phyloP scores from a whole-genome alignment of 1,140 invertebrate species.

The Brachionus asplanchnoidis region DNA sequence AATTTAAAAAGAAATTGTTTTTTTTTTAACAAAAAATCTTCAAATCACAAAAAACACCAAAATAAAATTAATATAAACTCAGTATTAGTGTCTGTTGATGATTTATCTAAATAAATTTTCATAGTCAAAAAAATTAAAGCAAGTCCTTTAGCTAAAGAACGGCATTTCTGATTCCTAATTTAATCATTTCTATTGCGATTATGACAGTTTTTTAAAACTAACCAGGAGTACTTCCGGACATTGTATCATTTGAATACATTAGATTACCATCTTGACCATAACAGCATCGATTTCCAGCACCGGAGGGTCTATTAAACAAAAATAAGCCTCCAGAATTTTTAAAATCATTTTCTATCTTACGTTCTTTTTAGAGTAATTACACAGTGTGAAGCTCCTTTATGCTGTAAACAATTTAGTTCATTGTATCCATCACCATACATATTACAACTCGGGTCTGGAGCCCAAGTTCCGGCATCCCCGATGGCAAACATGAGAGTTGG shows the following conservation, averaged over 20 bases:
- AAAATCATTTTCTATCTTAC: constrained; percentile 54
- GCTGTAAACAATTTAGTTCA: constrained; percentile 80
- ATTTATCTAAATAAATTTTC: too few species aligned
- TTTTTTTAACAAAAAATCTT: too few species aligned
- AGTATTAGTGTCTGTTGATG: too few species aligned
- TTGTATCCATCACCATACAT: constrained; percentile 69
- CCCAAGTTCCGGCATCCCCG: constrained; percentile 80
- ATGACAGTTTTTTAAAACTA: background rate
- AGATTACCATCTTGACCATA: constrained; percentile 84
- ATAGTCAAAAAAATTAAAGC: too few species aligned
- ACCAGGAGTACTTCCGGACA: constrained; percentile 73
- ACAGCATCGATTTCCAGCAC: constrained; percentile 82
- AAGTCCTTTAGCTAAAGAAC: too few species aligned
- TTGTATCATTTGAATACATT: constrained; percentile 87
- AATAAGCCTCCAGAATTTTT: background rate
- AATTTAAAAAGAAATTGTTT: too few species aligned
- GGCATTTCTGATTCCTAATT: too few species aligned
- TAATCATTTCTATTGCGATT: too few species aligned
- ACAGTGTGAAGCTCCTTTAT: constrained; percentile 77
- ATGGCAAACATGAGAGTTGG: constrained; percentile 83
- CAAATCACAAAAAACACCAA: too few species aligned
- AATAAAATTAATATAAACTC: too few species aligned
- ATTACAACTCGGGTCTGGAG: constrained; percentile 78
- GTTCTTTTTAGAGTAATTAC: constrained; percentile 78
- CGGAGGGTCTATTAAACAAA: constrained; percentile 53